A percentile compares a stretch with the other conserved stretches of the same genome.
phyloP scores from a whole-genome alignment of 2,113 vertebrate species.

The Trichomycterus rosablanca region DNA sequence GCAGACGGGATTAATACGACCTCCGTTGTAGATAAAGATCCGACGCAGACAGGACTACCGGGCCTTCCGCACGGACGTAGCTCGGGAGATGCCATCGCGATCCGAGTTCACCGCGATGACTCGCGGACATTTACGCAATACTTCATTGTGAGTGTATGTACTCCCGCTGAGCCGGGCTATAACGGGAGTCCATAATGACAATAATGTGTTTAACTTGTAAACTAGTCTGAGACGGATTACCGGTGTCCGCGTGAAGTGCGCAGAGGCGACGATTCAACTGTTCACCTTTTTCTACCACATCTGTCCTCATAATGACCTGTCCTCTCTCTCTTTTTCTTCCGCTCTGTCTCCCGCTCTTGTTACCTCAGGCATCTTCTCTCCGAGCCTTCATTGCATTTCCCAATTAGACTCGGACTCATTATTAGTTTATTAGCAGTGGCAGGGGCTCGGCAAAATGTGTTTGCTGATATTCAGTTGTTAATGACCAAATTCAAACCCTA shows the following conservation, averaged over 20 bases:
- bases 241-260: conserved; percentile 49
- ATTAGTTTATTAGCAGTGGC: conserved; percentile 75
- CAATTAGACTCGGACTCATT: conserved; percentile 70
- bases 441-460: conserved; percentile 66
- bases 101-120: conserved; percentile 55
- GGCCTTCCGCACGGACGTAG: conserved; percentile 41
- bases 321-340: conserved; percentile 48
- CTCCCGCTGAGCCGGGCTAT: conserved; percentile 47
- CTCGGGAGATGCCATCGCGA: conserved; percentile 22
- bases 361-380: conserved; percentile 36
- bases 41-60: conserved; percentile 69
- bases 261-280: conserved; percentile 54
- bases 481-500: conserved; percentile 75
- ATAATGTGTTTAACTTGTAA: conserved; percentile 72
- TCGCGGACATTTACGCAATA: conserved; percentile 50
- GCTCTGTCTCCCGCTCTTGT: conserved; percentile 36
- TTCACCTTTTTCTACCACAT: conserved; percentile 67
- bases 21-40: conserved; percentile 78
- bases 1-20: conserved; percentile 64
- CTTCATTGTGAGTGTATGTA: conserved; percentile 44
- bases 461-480: conserved; percentile 74
- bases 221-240: conserved; percentile 61
- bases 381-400: conserved; percentile 60
- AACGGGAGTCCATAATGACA: conserved; percentile 59
- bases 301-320: conserved; percentile 66